Base-by-base conservation (phyloP, 2,113 vertebrate genomes). In the Climacteris rufus region DNA sequence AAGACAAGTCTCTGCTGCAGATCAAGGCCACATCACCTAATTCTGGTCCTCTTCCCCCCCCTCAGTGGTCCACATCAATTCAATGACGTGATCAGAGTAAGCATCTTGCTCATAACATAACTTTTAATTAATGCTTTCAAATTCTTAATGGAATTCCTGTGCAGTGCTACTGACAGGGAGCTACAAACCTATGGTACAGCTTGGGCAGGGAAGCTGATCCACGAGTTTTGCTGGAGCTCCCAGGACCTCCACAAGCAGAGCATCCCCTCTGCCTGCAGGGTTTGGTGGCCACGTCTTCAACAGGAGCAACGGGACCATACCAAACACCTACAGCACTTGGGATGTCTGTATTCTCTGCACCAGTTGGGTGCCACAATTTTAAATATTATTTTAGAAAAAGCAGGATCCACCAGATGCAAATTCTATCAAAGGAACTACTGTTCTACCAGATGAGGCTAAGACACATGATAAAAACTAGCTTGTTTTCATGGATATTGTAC, bases 341-440 rank as follows among this genome's bases (percentile, higher is more conserved):
- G 27, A 69, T 92, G 93, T 64, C 76, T 49, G 59, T 96, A 94
- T 96, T 90, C 84, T 92, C 75, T 90, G 74, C 77, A 83, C 35
- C 24, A 4, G 13, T 6, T 90, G 45, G 76, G 71, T 78, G 76
- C 59, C 76, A 60, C 52, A 61, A 47, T 60, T 57, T 21, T 47
- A 90, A 82, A 78, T 28, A 60, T 7, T 72, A 45, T 63, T 95
- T 85, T 83, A 74, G 45, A 70, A 69, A 95, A 93, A 82, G 42
- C 31, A 95, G 53, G 40, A 79, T 53, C 82, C 64, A 77, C 37
- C 37, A 84, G 45, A 60, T 57, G 59, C 44, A 92, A 93, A 87
- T 59, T 70, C 3, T 39, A 60, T 72, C 63, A 71, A 25, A 64
- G 59, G 47, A 95, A 74, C 80, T 94, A 72, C 56, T 61, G 35